These are phyloP conservation scores for Rallus limicola DNA, from an alignment of 2,113 vertebrate species.

Conservation along the genomic window DNA sequence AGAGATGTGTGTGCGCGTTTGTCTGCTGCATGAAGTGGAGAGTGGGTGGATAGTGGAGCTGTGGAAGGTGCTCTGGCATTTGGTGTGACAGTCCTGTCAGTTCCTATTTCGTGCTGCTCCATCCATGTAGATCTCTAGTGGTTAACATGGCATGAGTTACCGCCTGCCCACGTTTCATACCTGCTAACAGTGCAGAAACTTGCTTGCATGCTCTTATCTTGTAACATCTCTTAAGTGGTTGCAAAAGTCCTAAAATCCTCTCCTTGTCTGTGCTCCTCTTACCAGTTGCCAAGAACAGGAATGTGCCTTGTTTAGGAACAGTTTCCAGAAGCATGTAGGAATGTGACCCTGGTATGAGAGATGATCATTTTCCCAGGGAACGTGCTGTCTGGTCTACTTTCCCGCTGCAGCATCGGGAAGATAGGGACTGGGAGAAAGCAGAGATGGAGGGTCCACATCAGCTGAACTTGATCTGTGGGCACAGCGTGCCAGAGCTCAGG, in stretches of 20 bases:
- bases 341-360: conserved; percentile 51
- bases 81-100: background rate
- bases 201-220: background rate
- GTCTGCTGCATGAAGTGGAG: background rate
- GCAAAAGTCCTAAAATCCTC: background rate
- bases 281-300: background rate
- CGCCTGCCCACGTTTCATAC: background rate
- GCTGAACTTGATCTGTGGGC: background rate
- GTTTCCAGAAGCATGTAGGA: conserved; percentile 29
- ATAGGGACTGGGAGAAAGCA: background rate
- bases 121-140: background rate
- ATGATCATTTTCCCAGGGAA: conserved; percentile 45
- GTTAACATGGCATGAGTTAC: background rate
- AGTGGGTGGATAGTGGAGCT: background rate
- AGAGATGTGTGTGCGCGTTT: background rate
- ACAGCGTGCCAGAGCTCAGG: background rate
- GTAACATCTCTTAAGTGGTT: background rate
- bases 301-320: conserved; percentile 52
- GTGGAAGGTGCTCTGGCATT: background rate
- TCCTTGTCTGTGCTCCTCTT: background rate
- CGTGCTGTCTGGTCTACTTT: background rate
- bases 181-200: background rate
- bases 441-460: background rate
- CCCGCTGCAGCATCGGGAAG: background rate
- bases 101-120: background rate